Evolutionary conservation across 2,113 vertebrate species (phyloP).

Genomic region (Cyprinodon tularosa): DNA sequence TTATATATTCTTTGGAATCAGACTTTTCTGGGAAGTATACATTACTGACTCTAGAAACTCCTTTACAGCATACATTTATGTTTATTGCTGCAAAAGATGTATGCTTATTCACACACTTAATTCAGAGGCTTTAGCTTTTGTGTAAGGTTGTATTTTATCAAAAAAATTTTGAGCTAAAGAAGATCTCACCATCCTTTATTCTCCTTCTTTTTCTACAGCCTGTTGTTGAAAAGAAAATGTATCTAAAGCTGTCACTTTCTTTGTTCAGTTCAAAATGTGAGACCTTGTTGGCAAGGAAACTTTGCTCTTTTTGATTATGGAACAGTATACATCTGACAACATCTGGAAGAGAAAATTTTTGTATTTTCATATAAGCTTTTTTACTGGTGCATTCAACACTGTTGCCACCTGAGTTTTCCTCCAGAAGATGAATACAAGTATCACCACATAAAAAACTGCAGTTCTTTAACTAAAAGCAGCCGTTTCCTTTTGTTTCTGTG

Average conservation of each 20-base stretch:
- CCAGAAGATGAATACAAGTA: no score
- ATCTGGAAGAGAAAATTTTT: background rate
- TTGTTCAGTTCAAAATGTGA: background rate
- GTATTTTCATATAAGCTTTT: background rate
- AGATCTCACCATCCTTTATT: background rate
- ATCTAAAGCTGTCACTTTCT: background rate
- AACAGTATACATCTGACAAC: background rate
- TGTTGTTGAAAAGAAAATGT: background rate
- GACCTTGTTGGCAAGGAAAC: background rate
- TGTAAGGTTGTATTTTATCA: no score
- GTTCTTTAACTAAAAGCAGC: no score
- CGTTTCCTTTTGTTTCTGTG: no score
- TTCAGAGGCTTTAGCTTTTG: background rate
- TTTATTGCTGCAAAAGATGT: background rate
- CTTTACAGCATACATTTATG: background rate
- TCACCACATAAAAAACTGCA: no score
- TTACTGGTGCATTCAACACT: no score
- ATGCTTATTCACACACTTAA: background rate
- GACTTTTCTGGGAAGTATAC: background rate
- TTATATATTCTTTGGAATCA: background rate
- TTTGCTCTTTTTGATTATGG: background rate
- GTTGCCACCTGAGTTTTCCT: no score
- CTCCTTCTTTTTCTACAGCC: background rate
- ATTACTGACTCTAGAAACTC: background rate
- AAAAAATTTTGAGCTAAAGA: background rate